Evolutionary conservation across 2,113 vertebrate genomes (phyloP), one percentile per base, ranked within the genome.

Genomic region (Setophaga coronata): DNA sequence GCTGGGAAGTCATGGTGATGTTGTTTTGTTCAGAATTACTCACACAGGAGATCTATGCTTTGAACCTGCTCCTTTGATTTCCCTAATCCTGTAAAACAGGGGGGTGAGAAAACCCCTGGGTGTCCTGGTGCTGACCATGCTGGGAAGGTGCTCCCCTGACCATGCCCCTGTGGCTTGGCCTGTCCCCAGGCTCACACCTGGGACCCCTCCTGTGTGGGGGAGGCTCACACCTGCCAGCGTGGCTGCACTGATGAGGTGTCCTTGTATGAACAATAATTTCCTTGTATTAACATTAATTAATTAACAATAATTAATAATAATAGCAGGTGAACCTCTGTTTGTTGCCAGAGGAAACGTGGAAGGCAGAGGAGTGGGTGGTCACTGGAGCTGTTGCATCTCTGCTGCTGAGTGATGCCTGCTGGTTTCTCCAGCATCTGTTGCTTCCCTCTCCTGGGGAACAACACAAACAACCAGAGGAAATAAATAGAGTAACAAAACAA

Each of bases 11-110:
- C 24, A 3, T 1, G 2, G 23, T 2, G 2, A 64, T 15, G 29
- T n/a, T 77, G 34, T 28, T 76, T 38, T 40, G 58, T 69, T 81
- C 58, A 21, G 67, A 60, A 51, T 18, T 7, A 5, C 42, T 70
- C 69, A 6, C n/a, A 3, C 3, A 14, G 26, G 62, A 89, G 58
- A 19, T 2, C 1, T 2, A 2, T 0, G 0, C 45, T 73, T 72
- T 34, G 67, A 81, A 43, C 21, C 28, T 66, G 28, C 34, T 34
- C 34, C 48, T 86, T 42, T 54, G 71, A 18, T 86, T 89, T 91
- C 26, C 53, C 48, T 53, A 34, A 86, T 60, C 43, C 38, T 67
- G 43, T 79, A 13, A 89, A 69, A 47, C 0, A 9, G 0, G 0
- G 48, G 26, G 58, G 33, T 38, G 58, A 72, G 62, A 38, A 65